phyloP scores from a whole-genome alignment of 2,797 vertebrate species.

The Anabacerthia variegaticeps region DNA sequence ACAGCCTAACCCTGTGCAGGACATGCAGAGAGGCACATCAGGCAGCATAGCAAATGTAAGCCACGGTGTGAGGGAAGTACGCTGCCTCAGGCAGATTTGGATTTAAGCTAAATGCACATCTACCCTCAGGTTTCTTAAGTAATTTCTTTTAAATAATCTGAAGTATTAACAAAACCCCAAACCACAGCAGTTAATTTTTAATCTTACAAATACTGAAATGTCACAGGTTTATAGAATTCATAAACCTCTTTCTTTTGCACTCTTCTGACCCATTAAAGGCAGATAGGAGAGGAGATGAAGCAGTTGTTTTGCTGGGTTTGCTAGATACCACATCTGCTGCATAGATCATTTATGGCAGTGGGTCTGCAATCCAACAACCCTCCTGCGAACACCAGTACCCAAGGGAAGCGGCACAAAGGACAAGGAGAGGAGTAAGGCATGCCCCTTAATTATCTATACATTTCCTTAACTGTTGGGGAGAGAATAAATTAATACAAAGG shows the following conservation, averaged over 20 bases:
- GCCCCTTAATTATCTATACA: neutral
- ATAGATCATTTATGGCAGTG: neutral
- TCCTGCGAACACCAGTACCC: neutral
- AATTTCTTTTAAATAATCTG: neutral
- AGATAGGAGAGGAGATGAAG: neutral
- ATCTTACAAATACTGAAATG: neutral
- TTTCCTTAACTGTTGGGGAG: neutral
- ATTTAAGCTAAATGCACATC: neutral
- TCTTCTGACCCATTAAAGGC: neutral
- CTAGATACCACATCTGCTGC: neutral
- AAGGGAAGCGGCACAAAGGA: neutral
- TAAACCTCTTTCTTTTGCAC: neutral
- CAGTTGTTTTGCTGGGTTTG: neutral
- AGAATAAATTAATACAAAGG: neutral
- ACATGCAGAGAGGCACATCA: rapidly evolving
- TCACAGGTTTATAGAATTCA: neutral
- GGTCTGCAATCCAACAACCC: neutral
- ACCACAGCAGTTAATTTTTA: neutral
- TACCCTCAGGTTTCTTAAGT: neutral
- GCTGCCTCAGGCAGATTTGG: neutral
- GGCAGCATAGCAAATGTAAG: neutral
- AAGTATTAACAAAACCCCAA: neutral
- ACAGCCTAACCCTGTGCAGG: rapidly evolving
- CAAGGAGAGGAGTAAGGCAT: neutral
- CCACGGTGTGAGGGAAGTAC: neutral